Base-by-base conservation (phyloP, 1,140 invertebrate genomes). In the Ooceraea biroi region DNA sequence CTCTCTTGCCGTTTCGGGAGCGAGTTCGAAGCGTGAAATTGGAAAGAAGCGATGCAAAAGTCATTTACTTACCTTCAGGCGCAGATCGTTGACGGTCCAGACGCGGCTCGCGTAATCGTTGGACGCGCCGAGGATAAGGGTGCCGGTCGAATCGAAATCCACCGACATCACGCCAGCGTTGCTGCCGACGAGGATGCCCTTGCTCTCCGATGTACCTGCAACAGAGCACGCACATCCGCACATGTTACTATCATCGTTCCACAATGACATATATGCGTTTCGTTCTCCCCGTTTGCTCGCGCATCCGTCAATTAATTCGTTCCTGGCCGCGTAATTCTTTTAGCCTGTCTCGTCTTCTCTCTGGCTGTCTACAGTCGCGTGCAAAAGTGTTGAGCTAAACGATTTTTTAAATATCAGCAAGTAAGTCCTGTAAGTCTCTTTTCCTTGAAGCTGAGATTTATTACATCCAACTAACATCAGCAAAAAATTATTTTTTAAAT, bases 101-200 rank as follows among this genome's bases (percentile, higher is more conserved):
- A 99, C 97, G 69, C 98, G 95, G 92, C 97, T 98, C 0, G 98
- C 98, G 94, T 98, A 98, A 94, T 99, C 99, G 94, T 98, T 98
- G 44, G 98, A 99, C 25, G 98, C 97, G 61, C 97, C 98, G 46
- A 99, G 95, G 74, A 99, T 96, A 86, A 97, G 95, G 25, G 96
- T 96, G 50, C 98, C 98, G 61, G 98, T 97, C 36, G 97, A 96
- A 93, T 99, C 98, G 94, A 99, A 99, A 92, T 99, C 98, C 57
- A 99, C 96, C 0, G 98, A 98, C 96, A 98, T 98, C n/a, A 99
- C 97, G 63, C 97, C 97, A 8, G 97, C 98, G 94, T 99, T 99
- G 90, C 98, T 98, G 7, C 98, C 98, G 12, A 97, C 97, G 46
- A 99, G 94, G 76, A 96, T 96, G 52, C 97, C 97, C 94, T 96